Conservation (phyloP, 2,113 vertebrate genomes). For the Grammomys surdaster region DNA sequence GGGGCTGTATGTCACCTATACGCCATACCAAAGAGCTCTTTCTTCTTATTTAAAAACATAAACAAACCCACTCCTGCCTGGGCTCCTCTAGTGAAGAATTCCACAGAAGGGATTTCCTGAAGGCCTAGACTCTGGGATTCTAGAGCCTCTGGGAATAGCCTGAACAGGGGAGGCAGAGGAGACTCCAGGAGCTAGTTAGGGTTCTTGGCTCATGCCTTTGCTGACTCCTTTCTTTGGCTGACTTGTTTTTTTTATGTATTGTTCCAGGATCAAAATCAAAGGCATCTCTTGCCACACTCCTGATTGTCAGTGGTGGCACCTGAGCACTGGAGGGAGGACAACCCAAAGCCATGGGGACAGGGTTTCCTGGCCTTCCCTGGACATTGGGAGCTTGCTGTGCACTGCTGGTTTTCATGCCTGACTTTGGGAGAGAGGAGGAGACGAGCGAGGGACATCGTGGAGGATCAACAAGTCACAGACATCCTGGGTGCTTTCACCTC, state of each 20-base stretch:
- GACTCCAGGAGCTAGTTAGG: neutral
- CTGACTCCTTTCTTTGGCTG: conserved; percentile 67
- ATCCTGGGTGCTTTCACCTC: conserved; percentile 38
- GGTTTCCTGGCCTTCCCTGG: neutral
- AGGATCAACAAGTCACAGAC: conserved; percentile 48
- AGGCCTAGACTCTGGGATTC: neutral
- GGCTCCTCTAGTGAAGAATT: conserved; percentile 26
- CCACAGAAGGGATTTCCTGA: conserved; percentile 40
- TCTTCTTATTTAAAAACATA: neutral
- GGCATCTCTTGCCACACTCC: conserved; percentile 26
- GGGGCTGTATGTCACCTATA: neutral
- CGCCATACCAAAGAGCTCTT: neutral
- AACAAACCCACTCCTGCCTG: neutral
- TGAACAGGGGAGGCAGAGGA: neutral
- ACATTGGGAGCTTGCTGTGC: neutral
- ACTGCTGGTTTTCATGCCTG: conserved; percentile 69
- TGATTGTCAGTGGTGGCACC: conserved; percentile 42
- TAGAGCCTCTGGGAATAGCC: neutral
- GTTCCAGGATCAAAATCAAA: conserved; percentile 47
- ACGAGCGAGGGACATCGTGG: neutral
- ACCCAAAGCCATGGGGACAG: neutral
- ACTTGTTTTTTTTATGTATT: conserved; percentile 19
- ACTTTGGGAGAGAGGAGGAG: conserved; percentile 69
- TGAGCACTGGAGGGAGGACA: conserved; percentile 40
- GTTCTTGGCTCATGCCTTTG: neutral